phyloP scores from a whole-genome alignment of 2,888 invertebrate genomes.

The Pelosia muscerda region DNA sequence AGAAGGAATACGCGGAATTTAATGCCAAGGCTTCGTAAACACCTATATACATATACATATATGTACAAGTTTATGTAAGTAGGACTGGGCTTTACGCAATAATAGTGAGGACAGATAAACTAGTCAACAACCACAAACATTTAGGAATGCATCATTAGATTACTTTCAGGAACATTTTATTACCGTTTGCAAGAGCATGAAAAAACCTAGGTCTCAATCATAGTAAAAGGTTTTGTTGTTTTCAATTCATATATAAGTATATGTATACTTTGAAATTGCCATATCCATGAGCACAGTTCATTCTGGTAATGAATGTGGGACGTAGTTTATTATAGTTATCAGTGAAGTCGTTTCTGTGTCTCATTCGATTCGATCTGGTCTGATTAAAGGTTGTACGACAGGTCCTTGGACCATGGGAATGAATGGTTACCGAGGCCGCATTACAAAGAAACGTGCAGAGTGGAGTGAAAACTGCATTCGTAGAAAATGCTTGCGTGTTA shows the following conservation, averaged over 20 bases:
- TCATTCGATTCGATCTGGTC: constrained; percentile 61
- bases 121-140: neutral
- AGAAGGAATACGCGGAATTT: no score
- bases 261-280: constrained; percentile 16
- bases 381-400: constrained; percentile 67
- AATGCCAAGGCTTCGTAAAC: no score
- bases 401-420: constrained; percentile 51
- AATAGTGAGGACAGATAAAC: no score
- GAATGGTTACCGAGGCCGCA: constrained; percentile 33
- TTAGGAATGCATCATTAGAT: neutral
- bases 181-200: neutral
- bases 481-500: neutral
- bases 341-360: constrained; percentile 46
- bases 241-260: neutral
- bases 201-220: neutral
- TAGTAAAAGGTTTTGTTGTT: neutral
- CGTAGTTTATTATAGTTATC: constrained; percentile 57
- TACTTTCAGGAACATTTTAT: no score
- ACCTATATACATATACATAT: no score
- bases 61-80: no score
- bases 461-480: neutral
- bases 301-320: constrained; percentile 14
- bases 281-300: constrained; percentile 29
- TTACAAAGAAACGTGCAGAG: constrained; percentile 21
- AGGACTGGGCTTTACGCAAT: no score